phyloP scores from a whole-genome alignment of 2,797 vertebrate species.

The Gymnocypris eckloni region DNA sequence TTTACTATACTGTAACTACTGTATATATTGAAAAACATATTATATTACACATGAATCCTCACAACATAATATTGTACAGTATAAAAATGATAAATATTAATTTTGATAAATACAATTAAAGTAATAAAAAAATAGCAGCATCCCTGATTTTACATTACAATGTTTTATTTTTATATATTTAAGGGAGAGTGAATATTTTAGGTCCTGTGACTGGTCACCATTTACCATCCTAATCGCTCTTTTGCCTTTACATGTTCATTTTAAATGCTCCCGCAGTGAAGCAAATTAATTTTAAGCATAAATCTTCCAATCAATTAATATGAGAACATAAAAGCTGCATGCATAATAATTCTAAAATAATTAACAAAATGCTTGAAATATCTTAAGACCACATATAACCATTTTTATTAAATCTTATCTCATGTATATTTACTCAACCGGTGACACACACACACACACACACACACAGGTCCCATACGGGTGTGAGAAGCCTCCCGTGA shows the following conservation, averaged over 20 bases:
- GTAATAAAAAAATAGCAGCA: background rate
- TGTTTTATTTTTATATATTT: background rate
- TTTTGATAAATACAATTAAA: background rate
- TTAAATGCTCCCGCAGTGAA: background rate
- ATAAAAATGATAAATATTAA: background rate
- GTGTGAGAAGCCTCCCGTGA: slow-evolving; percentile 36
- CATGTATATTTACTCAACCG: slow-evolving; percentile 18
- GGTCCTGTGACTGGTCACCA: background rate
- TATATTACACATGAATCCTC: background rate
- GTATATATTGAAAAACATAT: background rate
- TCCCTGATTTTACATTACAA: background rate
- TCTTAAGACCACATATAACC: background rate
- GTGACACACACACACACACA: slow-evolving; percentile 36
- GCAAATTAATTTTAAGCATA: background rate
- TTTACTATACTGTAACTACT: background rate
- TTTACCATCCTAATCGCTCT: background rate
- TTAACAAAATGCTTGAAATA: background rate
- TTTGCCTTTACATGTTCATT: background rate
- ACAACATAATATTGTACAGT: background rate
- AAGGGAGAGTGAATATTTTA: background rate
- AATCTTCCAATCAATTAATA: background rate
- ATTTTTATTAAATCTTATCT: background rate
- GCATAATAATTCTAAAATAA: background rate
- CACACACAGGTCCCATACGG: slow-evolving; percentile 11
- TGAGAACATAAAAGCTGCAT: background rate